Conservation (phyloP, 2,113 vertebrate genomes). For the Rissa tridactyla region DNA sequence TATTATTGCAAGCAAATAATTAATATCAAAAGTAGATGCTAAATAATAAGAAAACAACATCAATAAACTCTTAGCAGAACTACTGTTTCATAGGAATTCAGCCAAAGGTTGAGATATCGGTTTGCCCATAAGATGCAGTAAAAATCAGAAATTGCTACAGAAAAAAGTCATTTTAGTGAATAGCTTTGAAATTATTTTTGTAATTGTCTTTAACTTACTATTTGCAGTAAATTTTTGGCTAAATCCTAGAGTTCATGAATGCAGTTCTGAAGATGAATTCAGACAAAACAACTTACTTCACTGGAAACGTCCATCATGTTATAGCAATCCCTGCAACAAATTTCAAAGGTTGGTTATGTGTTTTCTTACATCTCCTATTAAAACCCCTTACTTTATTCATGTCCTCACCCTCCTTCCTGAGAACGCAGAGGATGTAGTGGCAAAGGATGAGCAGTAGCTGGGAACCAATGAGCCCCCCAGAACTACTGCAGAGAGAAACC, state of each 20-base stretch:
- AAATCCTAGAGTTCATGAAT: background rate
- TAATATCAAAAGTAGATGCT: background rate
- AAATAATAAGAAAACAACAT: background rate
- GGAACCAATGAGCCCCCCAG: background rate
- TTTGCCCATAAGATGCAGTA: background rate
- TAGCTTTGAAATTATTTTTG: background rate
- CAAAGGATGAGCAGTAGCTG: background rate
- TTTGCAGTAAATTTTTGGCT: background rate
- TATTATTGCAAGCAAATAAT: background rate
- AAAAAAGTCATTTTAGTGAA: background rate
- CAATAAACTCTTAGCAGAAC: background rate
- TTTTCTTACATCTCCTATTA: background rate
- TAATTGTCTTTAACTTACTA: background rate
- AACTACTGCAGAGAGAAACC: background rate
- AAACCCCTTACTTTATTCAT: background rate
- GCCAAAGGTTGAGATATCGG: background rate
- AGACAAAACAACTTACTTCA: background rate
- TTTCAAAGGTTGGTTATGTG: background rate
- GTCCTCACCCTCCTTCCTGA: background rate
- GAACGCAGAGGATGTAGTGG: background rate
- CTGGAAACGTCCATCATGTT: background rate
- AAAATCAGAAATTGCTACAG: background rate
- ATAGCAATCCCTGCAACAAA: background rate
- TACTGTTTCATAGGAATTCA: background rate
- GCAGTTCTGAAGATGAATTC: background rate